A percentile compares a stretch with the other conserved stretches of the same genome.
Evolutionary conservation across 2,113 vertebrate species (phyloP).

Genomic region (Rhea pennata): DNA sequence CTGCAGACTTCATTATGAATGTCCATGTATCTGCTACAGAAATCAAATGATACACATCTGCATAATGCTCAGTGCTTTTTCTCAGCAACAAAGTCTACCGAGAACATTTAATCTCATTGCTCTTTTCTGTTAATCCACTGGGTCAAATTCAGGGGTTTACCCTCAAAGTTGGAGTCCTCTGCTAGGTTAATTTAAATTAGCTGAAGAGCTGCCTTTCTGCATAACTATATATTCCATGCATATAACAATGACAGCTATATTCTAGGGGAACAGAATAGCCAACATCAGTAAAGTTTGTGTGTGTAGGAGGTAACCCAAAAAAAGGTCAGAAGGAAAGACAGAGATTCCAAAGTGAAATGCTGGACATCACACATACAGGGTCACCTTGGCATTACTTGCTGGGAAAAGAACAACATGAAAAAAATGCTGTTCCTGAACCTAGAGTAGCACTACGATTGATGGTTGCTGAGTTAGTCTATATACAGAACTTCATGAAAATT

Average conservation of each 20-base stretch:
- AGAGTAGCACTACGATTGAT: background rate
- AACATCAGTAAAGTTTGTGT: background rate
- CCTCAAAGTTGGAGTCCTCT: background rate
- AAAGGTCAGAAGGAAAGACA: background rate
- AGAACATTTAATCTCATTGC: background rate
- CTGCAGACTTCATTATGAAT: background rate
- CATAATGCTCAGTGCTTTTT: background rate
- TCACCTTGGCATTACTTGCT: background rate
- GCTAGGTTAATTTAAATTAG: background rate
- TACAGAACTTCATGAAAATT: slow-evolving; percentile 50
- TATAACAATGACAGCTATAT: background rate
- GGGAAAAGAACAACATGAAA: background rate
- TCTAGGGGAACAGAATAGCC: background rate
- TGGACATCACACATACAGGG: rapidly evolving
- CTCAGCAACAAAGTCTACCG: background rate
- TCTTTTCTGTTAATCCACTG: background rate
- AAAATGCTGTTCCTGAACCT: background rate
- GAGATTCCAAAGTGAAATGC: background rate
- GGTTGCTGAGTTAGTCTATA: slow-evolving; percentile 7
- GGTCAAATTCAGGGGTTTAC: background rate
- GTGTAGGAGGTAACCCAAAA: background rate
- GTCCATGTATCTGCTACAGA: background rate
- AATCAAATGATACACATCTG: rapidly evolving
- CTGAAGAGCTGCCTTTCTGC: background rate
- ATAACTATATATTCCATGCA: background rate